These are phyloP conservation scores for Eolophus roseicapilla DNA, from an alignment of 2,113 vertebrate species.

Conservation along the genomic window DNA sequence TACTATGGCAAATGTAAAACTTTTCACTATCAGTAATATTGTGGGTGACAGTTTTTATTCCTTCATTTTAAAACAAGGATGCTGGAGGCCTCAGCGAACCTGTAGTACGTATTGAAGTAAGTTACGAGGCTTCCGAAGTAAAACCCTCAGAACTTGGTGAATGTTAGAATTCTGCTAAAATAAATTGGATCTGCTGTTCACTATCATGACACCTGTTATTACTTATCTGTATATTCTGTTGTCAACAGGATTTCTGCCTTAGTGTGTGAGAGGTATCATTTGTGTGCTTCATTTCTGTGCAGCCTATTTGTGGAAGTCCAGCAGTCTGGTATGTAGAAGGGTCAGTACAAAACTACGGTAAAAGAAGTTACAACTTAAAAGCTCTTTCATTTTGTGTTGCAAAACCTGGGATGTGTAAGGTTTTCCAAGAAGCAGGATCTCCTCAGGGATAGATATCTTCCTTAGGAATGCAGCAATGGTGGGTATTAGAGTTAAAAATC, in stretches of 20 bases:
- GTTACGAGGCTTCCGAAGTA: background rate
- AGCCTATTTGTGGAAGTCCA: background rate
- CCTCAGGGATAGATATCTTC: background rate
- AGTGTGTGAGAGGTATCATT: background rate
- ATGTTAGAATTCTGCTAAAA: background rate
- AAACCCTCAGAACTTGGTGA: background rate
- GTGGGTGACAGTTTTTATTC: background rate
- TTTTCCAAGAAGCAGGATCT: background rate
- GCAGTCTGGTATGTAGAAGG: background rate
- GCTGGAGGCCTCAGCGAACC: accelerated
- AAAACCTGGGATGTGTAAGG: background rate
- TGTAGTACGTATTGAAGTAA: background rate
- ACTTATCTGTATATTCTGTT: background rate
- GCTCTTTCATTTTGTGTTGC: background rate
- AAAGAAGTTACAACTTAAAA: background rate
- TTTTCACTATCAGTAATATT: background rate
- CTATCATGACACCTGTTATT: background rate
- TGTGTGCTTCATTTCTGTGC: background rate
- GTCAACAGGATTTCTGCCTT: background rate
- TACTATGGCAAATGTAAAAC: background rate
- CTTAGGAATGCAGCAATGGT: background rate
- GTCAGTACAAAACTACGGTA: background rate
- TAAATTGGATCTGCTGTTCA: background rate
- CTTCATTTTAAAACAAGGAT: background rate
- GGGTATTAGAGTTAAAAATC: background rate